These are phyloP conservation scores for Tragelaphus imberbis DNA, from an alignment of 2,113 vertebrate genomes.

Conservation along the genomic window DNA sequence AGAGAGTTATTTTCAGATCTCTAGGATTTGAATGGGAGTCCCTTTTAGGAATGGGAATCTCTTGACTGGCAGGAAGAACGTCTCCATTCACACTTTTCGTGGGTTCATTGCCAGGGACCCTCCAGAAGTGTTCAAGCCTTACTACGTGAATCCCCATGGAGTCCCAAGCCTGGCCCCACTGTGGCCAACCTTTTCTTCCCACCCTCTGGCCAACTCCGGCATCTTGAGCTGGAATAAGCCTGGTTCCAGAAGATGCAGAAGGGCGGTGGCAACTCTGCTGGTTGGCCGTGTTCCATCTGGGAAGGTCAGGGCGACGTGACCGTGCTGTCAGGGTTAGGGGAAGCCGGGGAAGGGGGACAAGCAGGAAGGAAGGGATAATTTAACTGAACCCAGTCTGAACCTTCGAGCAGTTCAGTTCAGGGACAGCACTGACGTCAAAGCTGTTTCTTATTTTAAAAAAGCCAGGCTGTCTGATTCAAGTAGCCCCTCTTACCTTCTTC, in stretches of 20 bases:
- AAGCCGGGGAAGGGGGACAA: conserved; percentile 27
- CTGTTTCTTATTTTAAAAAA: conserved; percentile 70
- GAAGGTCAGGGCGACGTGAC: conserved; percentile 30
- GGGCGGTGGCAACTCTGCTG: background rate
- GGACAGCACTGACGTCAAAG: conserved; percentile 49
- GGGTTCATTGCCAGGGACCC: background rate
- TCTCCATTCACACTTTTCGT: background rate
- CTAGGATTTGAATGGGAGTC: background rate
- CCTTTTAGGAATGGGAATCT: background rate
- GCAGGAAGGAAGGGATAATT: conserved; percentile 70
- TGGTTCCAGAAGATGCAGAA: background rate
- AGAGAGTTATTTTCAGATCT: background rate
- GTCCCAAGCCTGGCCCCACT: too few species aligned
- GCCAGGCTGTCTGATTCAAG: conserved; percentile 30
- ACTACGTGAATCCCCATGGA: background rate
- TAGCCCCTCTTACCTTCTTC: conserved; percentile 56
- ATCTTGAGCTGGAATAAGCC: background rate
- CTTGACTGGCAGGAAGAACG: background rate
- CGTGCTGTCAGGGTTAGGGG: conserved; percentile 53
- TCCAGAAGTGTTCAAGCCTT: background rate
- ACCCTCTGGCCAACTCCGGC: background rate
- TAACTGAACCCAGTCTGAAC: conserved; percentile 57
- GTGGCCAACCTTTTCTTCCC: background rate
- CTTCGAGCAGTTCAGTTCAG: conserved; percentile 62
- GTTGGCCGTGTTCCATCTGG: background rate